These are phyloP conservation scores for Gonatopus flavifemur DNA, from an alignment of 1,140 invertebrate species.

Conservation along the genomic window DNA sequence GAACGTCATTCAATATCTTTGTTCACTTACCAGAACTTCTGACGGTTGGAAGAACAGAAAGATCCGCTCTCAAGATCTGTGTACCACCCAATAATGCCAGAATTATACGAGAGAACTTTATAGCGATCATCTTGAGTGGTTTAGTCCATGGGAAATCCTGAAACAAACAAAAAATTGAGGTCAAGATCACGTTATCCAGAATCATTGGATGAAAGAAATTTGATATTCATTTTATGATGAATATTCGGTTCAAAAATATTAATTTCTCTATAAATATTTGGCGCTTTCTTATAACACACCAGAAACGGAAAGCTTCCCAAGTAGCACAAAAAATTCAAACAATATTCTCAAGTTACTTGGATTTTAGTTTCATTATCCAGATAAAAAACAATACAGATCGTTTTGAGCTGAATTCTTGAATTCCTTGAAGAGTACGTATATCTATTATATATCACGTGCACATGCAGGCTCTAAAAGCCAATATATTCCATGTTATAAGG, in stretches of 20 bases:
- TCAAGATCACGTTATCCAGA: neutral
- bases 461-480: too few species aligned
- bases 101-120: slow-evolving; percentile 44
- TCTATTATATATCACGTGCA: too few species aligned
- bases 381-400: slow-evolving; percentile 5
- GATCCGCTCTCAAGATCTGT: slow-evolving; percentile 44
- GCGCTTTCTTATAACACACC: too few species aligned
- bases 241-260: too few species aligned
- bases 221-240: too few species aligned
- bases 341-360: neutral
- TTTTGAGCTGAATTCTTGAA: too few species aligned
- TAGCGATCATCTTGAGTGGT: slow-evolving; percentile 41
- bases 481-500: too few species aligned
- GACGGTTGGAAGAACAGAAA: slow-evolving; percentile 46
- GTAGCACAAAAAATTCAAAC: neutral
- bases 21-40: slow-evolving; percentile 47
- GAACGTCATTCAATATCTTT: too few species aligned
- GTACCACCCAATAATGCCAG: slow-evolving; percentile 49
- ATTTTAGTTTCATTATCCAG: neutral
- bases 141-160: slow-evolving; percentile 48
- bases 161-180: slow-evolving; percentile 29
- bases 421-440: too few species aligned
- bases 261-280: too few species aligned
- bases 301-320: too few species aligned
- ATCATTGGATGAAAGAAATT: too few species aligned